phyloP scores from a whole-genome alignment of 2,113 vertebrate genomes.

The Eublepharis macularius region DNA sequence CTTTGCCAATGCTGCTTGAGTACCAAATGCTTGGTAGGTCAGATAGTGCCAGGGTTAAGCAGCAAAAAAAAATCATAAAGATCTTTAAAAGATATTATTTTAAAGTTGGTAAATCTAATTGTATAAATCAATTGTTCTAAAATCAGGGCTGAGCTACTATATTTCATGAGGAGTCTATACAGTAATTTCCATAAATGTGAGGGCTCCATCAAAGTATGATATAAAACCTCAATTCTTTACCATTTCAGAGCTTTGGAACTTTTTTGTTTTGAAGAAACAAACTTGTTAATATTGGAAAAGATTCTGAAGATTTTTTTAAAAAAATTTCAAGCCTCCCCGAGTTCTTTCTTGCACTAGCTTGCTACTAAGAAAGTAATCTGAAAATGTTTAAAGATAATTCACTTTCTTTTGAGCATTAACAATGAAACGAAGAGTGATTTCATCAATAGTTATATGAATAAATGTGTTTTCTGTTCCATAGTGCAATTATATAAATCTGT shows the following conservation, averaged over 20 bases:
- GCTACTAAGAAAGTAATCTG: background rate
- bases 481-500: no score
- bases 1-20: background rate
- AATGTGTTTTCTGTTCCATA: no score
- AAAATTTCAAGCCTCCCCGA: no score
- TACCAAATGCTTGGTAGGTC: background rate
- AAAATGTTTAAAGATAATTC: background rate
- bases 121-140: constrained; percentile 28
- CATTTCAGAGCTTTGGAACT: background rate
- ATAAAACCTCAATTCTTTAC: constrained; percentile 28
- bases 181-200: background rate
- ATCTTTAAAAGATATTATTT: background rate
- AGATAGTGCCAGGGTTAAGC: background rate
- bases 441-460: no score
- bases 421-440: no score
- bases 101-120: background rate
- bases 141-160: background rate
- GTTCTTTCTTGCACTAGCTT: no score
- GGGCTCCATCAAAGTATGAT: constrained; percentile 34
- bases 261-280: constrained; percentile 32
- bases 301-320: background rate
- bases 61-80: background rate
- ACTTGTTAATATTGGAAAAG: background rate
- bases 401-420: no score
- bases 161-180: background rate